Percentiles rank a stretch among this genome's conserved stretches.
These are phyloP conservation scores for Thrips palmi DNA, from an alignment of 1,140 invertebrate species.

Conservation along the genomic window DNA sequence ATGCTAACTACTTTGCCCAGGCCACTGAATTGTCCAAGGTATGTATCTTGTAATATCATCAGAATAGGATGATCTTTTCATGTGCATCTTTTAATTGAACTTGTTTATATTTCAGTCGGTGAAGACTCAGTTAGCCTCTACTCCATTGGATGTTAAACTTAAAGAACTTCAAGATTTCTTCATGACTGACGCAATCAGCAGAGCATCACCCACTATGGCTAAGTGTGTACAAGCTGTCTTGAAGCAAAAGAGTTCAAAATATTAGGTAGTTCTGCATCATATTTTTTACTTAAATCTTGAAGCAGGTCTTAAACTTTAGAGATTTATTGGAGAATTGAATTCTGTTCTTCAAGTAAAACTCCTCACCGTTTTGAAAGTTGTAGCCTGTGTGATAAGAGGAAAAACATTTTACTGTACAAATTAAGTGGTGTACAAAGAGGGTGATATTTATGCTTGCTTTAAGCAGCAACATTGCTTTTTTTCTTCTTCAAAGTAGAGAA, in stretches of 20 bases:
- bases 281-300: too few relatives aligned
- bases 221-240: slow-evolving; percentile 86
- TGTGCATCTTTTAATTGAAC: not conserved
- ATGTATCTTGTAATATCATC: slow-evolving; percentile 17
- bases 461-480: too few relatives aligned
- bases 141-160: slow-evolving; percentile 55
- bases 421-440: too few relatives aligned
- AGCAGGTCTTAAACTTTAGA: too few relatives aligned
- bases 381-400: too few relatives aligned
- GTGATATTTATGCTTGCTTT: too few relatives aligned
- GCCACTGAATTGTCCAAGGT: slow-evolving; percentile 46
- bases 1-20: slow-evolving; percentile 65
- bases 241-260: slow-evolving; percentile 46
- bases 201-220: slow-evolving; percentile 97
- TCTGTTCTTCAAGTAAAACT: too few relatives aligned
- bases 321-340: too few relatives aligned
- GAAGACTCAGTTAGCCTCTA: slow-evolving; percentile 30
- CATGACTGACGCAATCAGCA: slow-evolving; percentile 91
- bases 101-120: slow-evolving; percentile 30
- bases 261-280: too few relatives aligned
- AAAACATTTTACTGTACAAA: too few relatives aligned
- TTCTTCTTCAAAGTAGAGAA: too few relatives aligned
- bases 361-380: too few relatives aligned
- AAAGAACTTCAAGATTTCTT: slow-evolving; percentile 85
- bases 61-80: slow-evolving; percentile 2